A percentile compares a stretch with the other conserved stretches of the same genome.
Evolutionary conservation across 2,888 invertebrate genomes (phyloP).

Genomic region (Alsophila aescularia): DNA sequence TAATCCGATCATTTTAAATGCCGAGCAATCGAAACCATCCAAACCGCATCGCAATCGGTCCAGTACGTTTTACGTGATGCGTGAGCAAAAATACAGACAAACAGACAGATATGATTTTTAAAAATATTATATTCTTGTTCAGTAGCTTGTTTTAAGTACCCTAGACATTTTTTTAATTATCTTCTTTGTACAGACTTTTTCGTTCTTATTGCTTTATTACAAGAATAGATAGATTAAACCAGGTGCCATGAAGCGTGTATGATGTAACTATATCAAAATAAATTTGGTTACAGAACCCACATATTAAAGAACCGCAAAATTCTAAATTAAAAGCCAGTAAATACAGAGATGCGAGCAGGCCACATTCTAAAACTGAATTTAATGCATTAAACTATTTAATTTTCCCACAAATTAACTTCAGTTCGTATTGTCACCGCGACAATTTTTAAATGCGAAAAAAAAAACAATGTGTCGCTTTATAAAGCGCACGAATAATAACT

Average conservation of each 20-base stretch:
- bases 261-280: slow-evolving; percentile 24
- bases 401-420: background rate
- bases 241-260: slow-evolving; percentile 21
- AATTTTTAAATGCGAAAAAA: background rate
- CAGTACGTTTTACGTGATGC: no score
- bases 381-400: background rate
- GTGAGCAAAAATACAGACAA: no score
- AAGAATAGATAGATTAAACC: no score
- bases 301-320: slow-evolving; percentile 5
- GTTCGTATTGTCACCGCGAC: background rate
- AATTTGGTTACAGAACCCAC: slow-evolving; percentile 18
- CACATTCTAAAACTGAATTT: background rate
- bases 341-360: background rate
- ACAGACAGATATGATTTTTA: no score
- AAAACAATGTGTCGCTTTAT: background rate
- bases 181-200: no score
- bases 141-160: no score
- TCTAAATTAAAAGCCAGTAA: background rate
- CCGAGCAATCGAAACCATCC: no score
- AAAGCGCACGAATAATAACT: slow-evolving; percentile 3
- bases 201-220: no score
- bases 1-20: no score
- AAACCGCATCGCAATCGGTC: no score
- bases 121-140: no score
- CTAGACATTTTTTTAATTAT: no score